These are phyloP conservation scores for Rhinopomastus cyanomelas DNA, from an alignment of 2,113 vertebrate genomes.

Conservation along the genomic window DNA sequence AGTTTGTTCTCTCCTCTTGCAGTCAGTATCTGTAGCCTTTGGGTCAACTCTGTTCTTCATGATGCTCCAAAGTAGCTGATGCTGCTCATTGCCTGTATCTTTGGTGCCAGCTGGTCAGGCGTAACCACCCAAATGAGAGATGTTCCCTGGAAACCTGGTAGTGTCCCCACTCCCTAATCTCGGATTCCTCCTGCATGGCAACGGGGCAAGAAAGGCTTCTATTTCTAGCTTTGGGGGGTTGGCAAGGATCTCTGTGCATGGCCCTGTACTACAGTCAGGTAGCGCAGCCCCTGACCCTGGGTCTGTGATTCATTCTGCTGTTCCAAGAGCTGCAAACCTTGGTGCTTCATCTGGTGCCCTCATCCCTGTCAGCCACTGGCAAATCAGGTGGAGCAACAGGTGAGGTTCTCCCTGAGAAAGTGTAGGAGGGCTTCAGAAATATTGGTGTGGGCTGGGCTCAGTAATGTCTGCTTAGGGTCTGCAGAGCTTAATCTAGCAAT, in stretches of 20 bases:
- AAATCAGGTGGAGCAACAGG: background rate
- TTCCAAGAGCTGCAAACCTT: background rate
- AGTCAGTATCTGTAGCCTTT: background rate
- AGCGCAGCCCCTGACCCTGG: background rate
- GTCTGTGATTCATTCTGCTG: accelerated
- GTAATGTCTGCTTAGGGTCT: background rate
- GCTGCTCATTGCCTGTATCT: background rate
- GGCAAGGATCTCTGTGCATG: background rate
- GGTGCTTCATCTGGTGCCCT: too few relatives aligned
- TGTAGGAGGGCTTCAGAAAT: background rate
- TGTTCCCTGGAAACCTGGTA: background rate
- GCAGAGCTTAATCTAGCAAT: background rate
- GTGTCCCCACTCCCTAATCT: background rate
- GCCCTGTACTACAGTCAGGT: background rate
- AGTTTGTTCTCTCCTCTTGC: background rate
- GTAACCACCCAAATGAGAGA: background rate
- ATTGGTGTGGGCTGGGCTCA: background rate
- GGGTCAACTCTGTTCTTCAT: background rate
- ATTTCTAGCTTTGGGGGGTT: constrained; percentile 13
- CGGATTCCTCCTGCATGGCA: background rate
- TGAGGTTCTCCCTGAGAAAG: background rate
- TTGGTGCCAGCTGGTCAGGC: background rate
- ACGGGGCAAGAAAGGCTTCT: background rate
- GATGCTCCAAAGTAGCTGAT: background rate
- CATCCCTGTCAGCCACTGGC: background rate